These are phyloP conservation scores for Chrysopa pallens DNA, from an alignment of 1,140 invertebrate species.

Conservation along the genomic window DNA sequence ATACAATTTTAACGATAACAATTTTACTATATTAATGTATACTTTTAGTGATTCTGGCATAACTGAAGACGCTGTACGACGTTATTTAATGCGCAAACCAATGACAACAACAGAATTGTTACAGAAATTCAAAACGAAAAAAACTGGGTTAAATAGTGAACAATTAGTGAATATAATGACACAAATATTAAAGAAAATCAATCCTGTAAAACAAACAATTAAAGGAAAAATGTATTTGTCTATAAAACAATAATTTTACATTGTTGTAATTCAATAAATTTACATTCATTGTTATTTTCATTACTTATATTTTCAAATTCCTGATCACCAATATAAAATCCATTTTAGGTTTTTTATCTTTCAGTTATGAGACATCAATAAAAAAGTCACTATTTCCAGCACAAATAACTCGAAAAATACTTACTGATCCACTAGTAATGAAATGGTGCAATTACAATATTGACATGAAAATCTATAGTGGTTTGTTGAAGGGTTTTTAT, in stretches of 20 bases:
- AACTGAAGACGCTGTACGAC: constrained; percentile 80
- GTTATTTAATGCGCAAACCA: constrained; percentile 86
- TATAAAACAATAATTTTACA: constrained; percentile 37
- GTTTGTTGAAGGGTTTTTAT: no score
- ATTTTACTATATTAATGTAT: constrained; percentile 4
- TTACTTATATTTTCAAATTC: no score
- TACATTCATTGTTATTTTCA: not conserved
- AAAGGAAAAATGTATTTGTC: constrained; percentile 92
- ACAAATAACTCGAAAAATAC: no score
- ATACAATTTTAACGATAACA: not conserved
- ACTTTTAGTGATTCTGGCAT: constrained; percentile 64
- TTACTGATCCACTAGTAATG: no score
- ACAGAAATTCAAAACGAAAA: constrained; percentile 90
- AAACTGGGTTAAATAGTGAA: constrained; percentile 75
- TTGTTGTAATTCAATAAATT: no score
- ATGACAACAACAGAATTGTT: constrained; percentile 90
- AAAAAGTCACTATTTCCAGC: no score
- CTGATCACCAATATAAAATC: no score
- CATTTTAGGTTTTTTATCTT: no score
- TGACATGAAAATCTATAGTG: no score
- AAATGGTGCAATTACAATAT: no score
- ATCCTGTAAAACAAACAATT: constrained; percentile 80
- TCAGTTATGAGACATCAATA: no score
- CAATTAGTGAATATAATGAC: constrained; percentile 85
- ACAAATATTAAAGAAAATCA: constrained; percentile 85